Base-by-base conservation (phyloP, 2,113 vertebrate genomes). In the Lophotis ruficrista region DNA sequence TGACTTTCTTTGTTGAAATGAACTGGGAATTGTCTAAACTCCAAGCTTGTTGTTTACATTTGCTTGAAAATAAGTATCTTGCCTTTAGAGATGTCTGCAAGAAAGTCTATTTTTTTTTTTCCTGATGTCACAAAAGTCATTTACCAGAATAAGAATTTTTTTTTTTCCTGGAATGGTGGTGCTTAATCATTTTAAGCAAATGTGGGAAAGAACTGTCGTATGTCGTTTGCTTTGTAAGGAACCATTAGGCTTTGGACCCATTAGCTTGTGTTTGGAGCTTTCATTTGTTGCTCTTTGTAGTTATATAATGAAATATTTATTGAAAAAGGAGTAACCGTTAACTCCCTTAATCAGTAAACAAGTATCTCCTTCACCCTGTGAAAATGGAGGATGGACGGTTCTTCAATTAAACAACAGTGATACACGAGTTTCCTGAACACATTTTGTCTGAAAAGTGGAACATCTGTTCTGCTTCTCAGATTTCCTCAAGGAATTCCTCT, bases 291-390 rank as follows among this genome's bases (percentile, higher is more conserved):
- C 81, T 94, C 25, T 93, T 94, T 47, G 62, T 70, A 88, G 89
- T 90, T 66, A 27, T 33, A 87, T 45, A 71, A 97, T 96, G 66
- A 95, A 97, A 95, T 96, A 96, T 95, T 97, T 92, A 96, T 96
- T 93, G 83, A 60, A 91, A 87, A 91, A 66, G 75, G 71, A 89
- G 89, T 50, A 94, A 83, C 68, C 0, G 35, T 75, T 90, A 90
- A 85, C 56, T 93, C 65, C n/a, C 68, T 93, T 90, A 65, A 66
- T 81, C 83, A 90, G 90, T 90, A 95, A 94, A 94, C 79, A 93
- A 96, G 14, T 3, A 21, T 81, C 70, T 80, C 12, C 50, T 94
- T 81, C 79, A 92, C 68, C 85, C 94, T 92, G 64, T 94, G 92
- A 93, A 96, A 96, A 78, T 89, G 54, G 51, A 77, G 60, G 57